Conservation (phyloP, 2,888 invertebrate species). For the Leptarthrus brevirostris region DNA sequence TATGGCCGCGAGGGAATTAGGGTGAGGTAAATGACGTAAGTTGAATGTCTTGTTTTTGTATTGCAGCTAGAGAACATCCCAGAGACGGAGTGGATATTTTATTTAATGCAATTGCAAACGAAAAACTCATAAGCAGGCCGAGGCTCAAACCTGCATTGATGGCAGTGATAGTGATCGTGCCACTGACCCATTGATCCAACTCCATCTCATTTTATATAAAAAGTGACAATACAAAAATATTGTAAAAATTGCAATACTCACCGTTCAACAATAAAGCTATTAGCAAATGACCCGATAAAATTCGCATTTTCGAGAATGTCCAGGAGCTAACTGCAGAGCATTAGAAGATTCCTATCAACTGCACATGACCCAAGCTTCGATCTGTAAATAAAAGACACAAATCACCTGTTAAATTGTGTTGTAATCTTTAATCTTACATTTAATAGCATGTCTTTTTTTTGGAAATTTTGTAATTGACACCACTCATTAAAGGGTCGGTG, state of each 20-base stretch:
- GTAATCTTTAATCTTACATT: neutral
- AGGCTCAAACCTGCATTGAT: no score
- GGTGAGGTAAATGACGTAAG: no score
- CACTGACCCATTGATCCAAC: no score
- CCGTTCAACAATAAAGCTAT: constrained; percentile 18
- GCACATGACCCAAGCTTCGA: constrained; percentile 33
- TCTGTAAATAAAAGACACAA: constrained; percentile 5
- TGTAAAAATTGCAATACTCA: constrained; percentile 1
- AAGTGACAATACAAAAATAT: no score
- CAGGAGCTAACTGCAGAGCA: constrained; percentile 17
- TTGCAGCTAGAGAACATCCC: no score
- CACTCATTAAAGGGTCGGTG: constrained; percentile 23
- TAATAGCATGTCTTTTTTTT: neutral
- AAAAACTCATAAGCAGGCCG: no score
- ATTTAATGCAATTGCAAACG: no score
- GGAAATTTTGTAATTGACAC: neutral
- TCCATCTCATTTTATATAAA: no score
- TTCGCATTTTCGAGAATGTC: constrained; percentile 15
- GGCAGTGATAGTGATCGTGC: no score
- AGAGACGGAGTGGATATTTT: no score
- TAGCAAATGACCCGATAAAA: neutral
- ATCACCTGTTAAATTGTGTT: neutral
- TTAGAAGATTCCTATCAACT: constrained; percentile 39
- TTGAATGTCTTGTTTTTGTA: no score
- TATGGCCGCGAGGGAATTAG: no score